Conservation (phyloP, 2,113 vertebrate species). For the Centropus unirufus region DNA sequence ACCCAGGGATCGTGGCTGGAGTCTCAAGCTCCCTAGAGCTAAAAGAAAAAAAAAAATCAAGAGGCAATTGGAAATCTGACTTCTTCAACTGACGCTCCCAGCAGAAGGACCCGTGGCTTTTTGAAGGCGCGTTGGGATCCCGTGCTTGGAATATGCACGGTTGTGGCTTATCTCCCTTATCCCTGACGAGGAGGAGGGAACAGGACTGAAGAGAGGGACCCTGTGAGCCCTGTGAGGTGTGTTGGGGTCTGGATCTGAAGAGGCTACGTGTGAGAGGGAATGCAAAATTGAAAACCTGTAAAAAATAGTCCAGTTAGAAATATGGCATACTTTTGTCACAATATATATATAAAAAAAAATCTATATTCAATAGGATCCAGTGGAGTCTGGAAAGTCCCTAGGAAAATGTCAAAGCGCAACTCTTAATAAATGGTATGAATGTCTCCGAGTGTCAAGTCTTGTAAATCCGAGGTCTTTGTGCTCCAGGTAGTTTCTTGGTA, state of each 20-base stretch:
- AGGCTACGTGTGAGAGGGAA: slow-evolving; percentile 47
- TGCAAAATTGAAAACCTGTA: slow-evolving; percentile 64
- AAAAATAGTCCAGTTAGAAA: slow-evolving; percentile 76
- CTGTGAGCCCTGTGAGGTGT: neutral
- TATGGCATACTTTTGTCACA: slow-evolving; percentile 68
- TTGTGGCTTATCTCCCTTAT: neutral
- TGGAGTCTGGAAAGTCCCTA: slow-evolving; percentile 67
- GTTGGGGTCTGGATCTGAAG: neutral
- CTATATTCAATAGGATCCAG: slow-evolving; percentile 60
- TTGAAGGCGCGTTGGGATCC: neutral
- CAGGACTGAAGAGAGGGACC: neutral
- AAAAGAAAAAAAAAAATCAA: neutral
- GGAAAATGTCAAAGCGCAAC: slow-evolving; percentile 66
- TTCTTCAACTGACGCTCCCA: neutral
- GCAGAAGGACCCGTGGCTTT: neutral
- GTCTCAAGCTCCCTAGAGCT: neutral
- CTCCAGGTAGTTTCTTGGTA: slow-evolving; percentile 68
- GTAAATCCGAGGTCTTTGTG: slow-evolving; percentile 65
- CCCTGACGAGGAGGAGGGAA: neutral
- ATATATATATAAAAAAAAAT: slow-evolving; percentile 47
- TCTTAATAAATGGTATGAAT: slow-evolving; percentile 65
- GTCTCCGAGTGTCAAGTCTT: slow-evolving; percentile 68
- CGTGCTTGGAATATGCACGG: accelerated
- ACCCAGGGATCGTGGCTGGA: accelerated
- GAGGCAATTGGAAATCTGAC: neutral